A percentile compares a stretch with the other conserved stretches of the same genome.
These are phyloP conservation scores for Protonemura montana DNA, from an alignment of 2,888 invertebrate species.

Conservation along the genomic window DNA sequence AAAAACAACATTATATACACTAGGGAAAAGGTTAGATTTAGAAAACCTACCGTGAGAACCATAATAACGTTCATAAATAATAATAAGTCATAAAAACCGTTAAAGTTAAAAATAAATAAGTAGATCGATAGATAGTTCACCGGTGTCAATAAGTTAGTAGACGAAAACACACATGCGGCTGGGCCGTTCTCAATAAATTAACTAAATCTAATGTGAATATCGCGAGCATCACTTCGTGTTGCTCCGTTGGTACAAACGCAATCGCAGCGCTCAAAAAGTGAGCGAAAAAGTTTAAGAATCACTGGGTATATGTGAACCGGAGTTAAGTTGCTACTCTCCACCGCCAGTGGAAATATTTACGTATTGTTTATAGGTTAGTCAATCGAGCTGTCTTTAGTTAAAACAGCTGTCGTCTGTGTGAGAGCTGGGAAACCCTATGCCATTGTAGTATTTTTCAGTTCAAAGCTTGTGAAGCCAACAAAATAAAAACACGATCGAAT, in stretches of 20 bases:
- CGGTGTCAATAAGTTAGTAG: conserved; percentile 2
- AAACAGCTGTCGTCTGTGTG: conserved; percentile 23
- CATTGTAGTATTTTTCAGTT: conserved; percentile 39
- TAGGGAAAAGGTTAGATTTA: not conserved
- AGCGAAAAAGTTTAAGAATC: conserved; percentile 2
- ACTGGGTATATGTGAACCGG: not conserved
- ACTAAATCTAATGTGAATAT: not conserved
- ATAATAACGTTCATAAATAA: not conserved
- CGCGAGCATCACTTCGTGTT: not conserved
- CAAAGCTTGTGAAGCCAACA: not conserved
- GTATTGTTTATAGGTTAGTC: not conserved
- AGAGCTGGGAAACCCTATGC: conserved; percentile 35
- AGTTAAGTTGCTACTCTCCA: not conserved
- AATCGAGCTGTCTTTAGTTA: not conserved
- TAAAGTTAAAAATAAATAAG: conserved; percentile 24
- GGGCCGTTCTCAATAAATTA: not conserved
- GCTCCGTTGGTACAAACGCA: not conserved
- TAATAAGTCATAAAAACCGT: not conserved
- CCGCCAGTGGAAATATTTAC: not conserved
- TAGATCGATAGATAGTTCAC: not conserved
- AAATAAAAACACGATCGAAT: not conserved
- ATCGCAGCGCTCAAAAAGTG: not conserved
- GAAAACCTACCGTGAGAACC: not conserved
- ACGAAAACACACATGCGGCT: not conserved
- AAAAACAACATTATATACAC: not conserved